Conservation (phyloP, 2,888 invertebrate species). For the Drosophila atripex region DNA sequence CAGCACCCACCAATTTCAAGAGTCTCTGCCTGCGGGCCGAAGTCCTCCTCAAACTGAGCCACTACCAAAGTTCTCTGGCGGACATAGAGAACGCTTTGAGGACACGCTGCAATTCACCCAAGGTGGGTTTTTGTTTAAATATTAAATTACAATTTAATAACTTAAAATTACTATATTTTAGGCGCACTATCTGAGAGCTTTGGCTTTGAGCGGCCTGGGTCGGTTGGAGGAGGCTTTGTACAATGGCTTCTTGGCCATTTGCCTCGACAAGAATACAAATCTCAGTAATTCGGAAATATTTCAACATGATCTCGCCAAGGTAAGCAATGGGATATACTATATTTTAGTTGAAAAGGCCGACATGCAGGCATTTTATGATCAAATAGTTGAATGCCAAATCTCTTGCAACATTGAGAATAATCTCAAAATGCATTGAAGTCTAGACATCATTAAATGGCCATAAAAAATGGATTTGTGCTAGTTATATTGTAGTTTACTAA, state of each 20-base stretch:
- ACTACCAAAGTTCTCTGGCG: slow-evolving; percentile 87
- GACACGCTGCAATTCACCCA: slow-evolving; percentile 88
- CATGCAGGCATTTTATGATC: not conserved
- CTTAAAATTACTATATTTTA: slow-evolving; percentile 59
- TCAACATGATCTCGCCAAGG: slow-evolving; percentile 84
- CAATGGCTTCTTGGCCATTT: slow-evolving; percentile 85
- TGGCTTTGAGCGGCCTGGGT: slow-evolving; percentile 85
- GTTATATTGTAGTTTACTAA: not conserved
- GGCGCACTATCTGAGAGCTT: slow-evolving; percentile 85
- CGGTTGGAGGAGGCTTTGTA: slow-evolving; percentile 85
- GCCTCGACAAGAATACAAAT: slow-evolving; percentile 83
- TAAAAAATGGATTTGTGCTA: not conserved
- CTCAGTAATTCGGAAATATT: slow-evolving; percentile 82
- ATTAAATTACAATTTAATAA: not conserved
- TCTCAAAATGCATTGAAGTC: not conserved
- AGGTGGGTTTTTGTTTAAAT: slow-evolving; percentile 84
- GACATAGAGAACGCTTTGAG: slow-evolving; percentile 88
- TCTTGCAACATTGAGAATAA: not conserved
- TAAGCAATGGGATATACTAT: slow-evolving; percentile 44
- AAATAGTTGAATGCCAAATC: not conserved
- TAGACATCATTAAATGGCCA: not conserved
- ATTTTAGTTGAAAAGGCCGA: not conserved
- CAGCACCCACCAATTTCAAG: slow-evolving; percentile 87
- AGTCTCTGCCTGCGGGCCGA: slow-evolving; percentile 87
- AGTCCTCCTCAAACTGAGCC: slow-evolving; percentile 86